Conservation (phyloP, 1,140 invertebrate genomes). For the Platyscapa corneri region DNA sequence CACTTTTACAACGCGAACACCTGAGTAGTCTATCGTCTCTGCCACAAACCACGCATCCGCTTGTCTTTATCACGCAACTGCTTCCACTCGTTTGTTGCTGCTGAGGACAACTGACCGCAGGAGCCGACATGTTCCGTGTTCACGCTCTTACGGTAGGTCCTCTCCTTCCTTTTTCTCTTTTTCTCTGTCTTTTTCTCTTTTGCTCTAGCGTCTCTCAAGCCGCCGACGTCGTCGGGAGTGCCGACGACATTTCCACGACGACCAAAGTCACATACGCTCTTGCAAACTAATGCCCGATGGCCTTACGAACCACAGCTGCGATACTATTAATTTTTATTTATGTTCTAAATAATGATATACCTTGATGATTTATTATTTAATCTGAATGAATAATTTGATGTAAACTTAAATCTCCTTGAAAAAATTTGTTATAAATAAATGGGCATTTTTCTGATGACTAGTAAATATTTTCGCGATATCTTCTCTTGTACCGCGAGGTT, state of each 20-base stretch:
- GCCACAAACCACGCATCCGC: conserved; percentile 76
- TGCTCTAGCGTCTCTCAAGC: conserved; percentile 13
- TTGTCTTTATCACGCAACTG: conserved; percentile 7
- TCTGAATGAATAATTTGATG: neutral
- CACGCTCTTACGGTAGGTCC: conserved; percentile 16
- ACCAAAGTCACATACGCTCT: conserved; percentile 59
- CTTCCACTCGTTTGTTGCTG: conserved; percentile 38
- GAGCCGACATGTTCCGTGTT: conserved; percentile 56
- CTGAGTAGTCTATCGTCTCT: conserved; percentile 80
- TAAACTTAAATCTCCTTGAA: too few species aligned
- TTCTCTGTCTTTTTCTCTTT: neutral
- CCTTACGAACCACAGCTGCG: neutral
- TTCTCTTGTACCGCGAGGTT: neutral
- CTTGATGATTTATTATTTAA: neutral
- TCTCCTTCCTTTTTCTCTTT: conserved; percentile 8
- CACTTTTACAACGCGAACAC: conserved; percentile 82
- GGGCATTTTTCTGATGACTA: too few species aligned
- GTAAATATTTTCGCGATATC: neutral
- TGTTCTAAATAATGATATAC: neutral
- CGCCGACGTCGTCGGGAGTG: conserved; percentile 29
- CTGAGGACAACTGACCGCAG: conserved; percentile 59
- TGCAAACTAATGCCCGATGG: neutral
- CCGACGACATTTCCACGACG: conserved; percentile 60
- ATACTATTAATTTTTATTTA: neutral
- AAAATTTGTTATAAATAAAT: too few species aligned